Evolutionary conservation across 2,888 invertebrate genomes (phyloP), one percentile per base, ranked within the genome.

Genomic region (Galeopsomyia nigrocyanea): DNA sequence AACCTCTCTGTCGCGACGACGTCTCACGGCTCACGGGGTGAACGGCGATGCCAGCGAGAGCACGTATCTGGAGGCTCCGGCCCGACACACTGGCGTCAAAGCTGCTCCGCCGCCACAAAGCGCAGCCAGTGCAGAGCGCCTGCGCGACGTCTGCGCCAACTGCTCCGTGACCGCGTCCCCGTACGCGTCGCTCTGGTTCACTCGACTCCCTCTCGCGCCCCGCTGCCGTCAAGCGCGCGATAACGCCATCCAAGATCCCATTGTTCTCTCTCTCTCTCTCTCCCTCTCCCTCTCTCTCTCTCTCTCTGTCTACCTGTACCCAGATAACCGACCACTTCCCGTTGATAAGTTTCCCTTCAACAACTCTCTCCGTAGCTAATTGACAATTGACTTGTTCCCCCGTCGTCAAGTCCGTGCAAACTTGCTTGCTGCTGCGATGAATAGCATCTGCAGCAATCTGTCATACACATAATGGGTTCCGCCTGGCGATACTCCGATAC

Each of bases 61-160:
- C 31, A 56, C 17, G 50, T 31, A 57, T 50, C 56, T 31, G 65
- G 64, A 65, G 66, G 22, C 61, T 68, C 57, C 64, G 62, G 73
- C 82, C 82, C 85, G 86, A 84, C 84, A 81, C 81, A 85, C 86
- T 86, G 85, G 83, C 83, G 82, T 82, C 81, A 78, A 79, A 78
- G 77, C 78, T 79, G 73, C 80, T 71, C 62, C 58, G 60, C 31
- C 22, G 39, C 57, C 31, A n/a, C 22, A 53, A 39, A 17, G 13
- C 51, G 58, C 21, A 7, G 14, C 19, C 46, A 17, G 49, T 53
- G 51, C 26, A 39, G 53, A 31, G 68, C 71, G 72, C 69, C 58
- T 75, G 71, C 75, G 71, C 68, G 56, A 22, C 56, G 7, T 9
- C 46, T 60, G 51, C 51, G 16, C 17, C 53, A 6, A 51, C 53